Evolutionary conservation across 2,888 invertebrate genomes (phyloP), one percentile per base, ranked within the genome.

Genomic region (Meta bourneti): DNA sequence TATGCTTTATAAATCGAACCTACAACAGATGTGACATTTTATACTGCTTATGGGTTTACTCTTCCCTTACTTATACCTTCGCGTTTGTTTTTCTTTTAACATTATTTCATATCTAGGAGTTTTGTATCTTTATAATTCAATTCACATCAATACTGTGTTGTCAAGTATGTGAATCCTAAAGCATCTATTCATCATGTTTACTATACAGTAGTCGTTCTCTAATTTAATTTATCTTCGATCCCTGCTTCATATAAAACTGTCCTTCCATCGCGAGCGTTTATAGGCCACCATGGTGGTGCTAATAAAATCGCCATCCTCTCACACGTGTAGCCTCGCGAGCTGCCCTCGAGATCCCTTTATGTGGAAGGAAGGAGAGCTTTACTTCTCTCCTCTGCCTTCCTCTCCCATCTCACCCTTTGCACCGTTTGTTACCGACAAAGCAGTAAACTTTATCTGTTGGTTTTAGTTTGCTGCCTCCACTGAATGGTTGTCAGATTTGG

Each of bases 371-470:
- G 11, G 82, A 82, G 74, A 74, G 74, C 19, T 72, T 34, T 20
- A 61, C 61, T 48, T 52, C 70, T 34, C 34, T 13, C 49, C 7
- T 69, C 72, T 51, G 61, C 19, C 49, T 16, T n/a, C 61, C 75
- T 54, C 52, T 8, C 80, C 16, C 34, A 19, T n/a, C 34, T 7
- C 19, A 11, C 11, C 54, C 49, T 85, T 79, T 74, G 54, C 19
- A 34, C 74, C 89, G 19, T 77, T 77, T 71, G 89, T 75, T 82
- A 61, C 69, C 69, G 51, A 19, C 89, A 51, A 69, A 34, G 89
- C 75, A 77, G n/a, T 89, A 89, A 89, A 89, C 82, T 82, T 89
- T 89, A 89, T 89, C 89, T 82, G 69, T 54, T 34, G 82, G 69
- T 77, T 82, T 75, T 77, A 20, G 74, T 84, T 74, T 71, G 77